Conservation (phyloP, 2,113 vertebrate genomes). For the Halcyon malimbica region DNA sequence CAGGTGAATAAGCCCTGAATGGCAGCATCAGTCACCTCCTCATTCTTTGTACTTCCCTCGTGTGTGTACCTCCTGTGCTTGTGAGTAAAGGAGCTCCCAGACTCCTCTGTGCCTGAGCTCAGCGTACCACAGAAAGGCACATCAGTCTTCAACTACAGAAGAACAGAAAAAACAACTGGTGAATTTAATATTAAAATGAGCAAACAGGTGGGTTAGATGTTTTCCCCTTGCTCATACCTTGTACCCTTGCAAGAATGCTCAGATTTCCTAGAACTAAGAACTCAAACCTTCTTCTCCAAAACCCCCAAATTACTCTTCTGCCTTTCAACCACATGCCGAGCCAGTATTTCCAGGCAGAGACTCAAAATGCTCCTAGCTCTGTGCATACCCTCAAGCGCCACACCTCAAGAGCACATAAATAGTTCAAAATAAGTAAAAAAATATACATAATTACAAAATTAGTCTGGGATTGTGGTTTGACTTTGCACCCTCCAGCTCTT, state of each 20-base stretch:
- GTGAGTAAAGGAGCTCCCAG: background rate
- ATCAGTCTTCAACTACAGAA: background rate
- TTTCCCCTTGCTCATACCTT: background rate
- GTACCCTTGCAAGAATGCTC: background rate
- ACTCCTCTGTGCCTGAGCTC: background rate
- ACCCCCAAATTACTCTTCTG: rapidly evolving
- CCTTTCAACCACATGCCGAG: background rate
- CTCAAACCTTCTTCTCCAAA: background rate
- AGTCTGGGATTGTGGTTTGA: background rate
- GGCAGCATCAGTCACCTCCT: background rate
- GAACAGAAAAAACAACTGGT: background rate
- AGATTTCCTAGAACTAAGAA: background rate
- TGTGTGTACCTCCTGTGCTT: background rate
- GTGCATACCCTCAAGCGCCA: background rate
- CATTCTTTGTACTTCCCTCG: background rate
- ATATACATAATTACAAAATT: background rate
- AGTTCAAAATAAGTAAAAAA: background rate
- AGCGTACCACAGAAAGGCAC: background rate
- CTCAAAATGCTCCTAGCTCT: background rate
- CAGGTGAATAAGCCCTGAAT: background rate
- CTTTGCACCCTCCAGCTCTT: background rate
- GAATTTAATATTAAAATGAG: background rate
- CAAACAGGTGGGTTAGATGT: background rate
- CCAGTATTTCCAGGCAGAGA: background rate
- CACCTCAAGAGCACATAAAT: no score